phyloP scores from a whole-genome alignment of 2,113 vertebrate species.

The Chroicocephalus ridibundus region DNA sequence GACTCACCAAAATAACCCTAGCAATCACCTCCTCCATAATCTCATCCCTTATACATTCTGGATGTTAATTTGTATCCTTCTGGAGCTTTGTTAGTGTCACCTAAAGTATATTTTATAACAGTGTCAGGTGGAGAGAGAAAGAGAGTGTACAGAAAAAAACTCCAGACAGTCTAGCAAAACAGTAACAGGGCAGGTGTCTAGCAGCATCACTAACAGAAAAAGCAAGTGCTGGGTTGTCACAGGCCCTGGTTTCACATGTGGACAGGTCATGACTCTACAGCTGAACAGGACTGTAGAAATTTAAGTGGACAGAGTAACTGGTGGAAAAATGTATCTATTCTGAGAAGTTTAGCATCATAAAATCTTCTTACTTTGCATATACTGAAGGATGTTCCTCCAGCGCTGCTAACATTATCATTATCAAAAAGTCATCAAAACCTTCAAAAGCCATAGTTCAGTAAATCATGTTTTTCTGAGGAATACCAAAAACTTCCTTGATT shows the following conservation, averaged over 20 bases:
- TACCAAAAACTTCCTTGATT: background rate
- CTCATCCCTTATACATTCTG: background rate
- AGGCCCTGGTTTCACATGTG: background rate
- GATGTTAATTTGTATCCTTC: background rate
- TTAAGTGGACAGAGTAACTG: background rate
- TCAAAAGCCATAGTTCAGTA: background rate
- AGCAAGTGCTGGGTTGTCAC: background rate
- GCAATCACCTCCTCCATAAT: conserved; percentile 30
- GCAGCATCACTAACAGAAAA: background rate
- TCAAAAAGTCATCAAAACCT: background rate
- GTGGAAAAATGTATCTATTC: background rate
- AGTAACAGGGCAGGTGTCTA: background rate
- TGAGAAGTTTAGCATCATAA: background rate
- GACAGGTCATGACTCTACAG: background rate
- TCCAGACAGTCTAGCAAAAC: background rate
- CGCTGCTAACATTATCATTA: background rate
- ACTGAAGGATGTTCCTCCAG: background rate
- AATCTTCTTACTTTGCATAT: background rate
- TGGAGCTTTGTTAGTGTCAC: background rate
- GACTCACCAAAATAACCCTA: conserved; percentile 25
- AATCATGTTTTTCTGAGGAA: background rate
- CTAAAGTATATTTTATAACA: background rate
- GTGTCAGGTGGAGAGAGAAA: background rate
- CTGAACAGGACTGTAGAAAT: background rate
- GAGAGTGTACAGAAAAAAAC: background rate